A percentile compares a stretch with the other conserved stretches of the same genome.
phyloP scores from a whole-genome alignment of 1,140 invertebrate species.

The Ooceraea biroi region DNA sequence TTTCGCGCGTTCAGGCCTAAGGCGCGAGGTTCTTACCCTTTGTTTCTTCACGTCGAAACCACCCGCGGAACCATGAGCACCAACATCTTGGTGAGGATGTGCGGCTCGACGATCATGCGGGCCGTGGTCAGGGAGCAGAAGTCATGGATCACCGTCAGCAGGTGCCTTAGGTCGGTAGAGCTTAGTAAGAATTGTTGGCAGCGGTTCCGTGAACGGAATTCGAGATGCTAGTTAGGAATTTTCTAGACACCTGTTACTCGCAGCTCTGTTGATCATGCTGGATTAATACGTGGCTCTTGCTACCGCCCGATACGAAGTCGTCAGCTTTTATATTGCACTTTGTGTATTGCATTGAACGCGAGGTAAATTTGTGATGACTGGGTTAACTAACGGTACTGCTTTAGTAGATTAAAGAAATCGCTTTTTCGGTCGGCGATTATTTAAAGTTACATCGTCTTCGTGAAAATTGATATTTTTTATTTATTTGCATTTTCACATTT shows the following conservation, averaged over 20 bases:
- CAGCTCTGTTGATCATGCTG: too few relatives aligned
- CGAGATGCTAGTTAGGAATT: neutral
- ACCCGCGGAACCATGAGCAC: slow-evolving; percentile 59
- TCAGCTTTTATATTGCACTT: too few relatives aligned
- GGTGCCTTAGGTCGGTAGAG: slow-evolving; percentile 73
- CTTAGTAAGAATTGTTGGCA: neutral
- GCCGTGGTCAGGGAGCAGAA: slow-evolving; percentile 27
- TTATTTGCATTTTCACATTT: too few relatives aligned
- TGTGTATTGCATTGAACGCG: too few relatives aligned
- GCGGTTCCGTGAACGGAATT: neutral
- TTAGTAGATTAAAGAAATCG: too few relatives aligned
- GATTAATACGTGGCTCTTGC: too few relatives aligned
- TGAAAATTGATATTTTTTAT: too few relatives aligned
- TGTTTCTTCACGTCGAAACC: neutral
- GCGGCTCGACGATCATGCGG: slow-evolving; percentile 60
- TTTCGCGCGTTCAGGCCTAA: neutral
- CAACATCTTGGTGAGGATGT: slow-evolving; percentile 71
- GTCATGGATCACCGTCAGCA: slow-evolving; percentile 66
- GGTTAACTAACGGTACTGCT: too few relatives aligned
- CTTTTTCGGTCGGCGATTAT: too few relatives aligned
- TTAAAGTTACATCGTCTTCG: too few relatives aligned
- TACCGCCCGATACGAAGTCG: too few relatives aligned
- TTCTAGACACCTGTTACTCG: neutral
- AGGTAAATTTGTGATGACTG: too few relatives aligned
- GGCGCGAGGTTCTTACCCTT: neutral